Percentiles rank a stretch among this genome's conserved stretches.
Conservation (phyloP, 1,140 invertebrate species). For the Sitodiplosis mosellana region DNA sequence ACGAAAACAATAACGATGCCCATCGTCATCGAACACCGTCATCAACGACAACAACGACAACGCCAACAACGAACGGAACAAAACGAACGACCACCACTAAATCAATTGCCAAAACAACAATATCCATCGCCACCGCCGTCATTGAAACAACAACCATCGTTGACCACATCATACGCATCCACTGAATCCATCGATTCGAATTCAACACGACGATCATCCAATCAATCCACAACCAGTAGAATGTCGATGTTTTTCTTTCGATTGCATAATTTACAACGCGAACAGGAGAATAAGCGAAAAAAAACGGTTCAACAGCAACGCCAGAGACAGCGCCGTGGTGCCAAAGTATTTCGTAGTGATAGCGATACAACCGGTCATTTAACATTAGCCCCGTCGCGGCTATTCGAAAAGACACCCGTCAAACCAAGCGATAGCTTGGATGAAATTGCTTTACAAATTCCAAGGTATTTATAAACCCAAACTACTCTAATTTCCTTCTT, state of each 20-base stretch:
- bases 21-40: too few relatives aligned
- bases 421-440: conserved; percentile 73
- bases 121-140: too few relatives aligned
- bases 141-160: too few relatives aligned
- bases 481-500: too few relatives aligned
- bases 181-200: too few relatives aligned
- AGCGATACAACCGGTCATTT: conserved; percentile 28
- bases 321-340: conserved; percentile 28
- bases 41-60: too few relatives aligned
- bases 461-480: conserved; percentile 47
- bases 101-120: too few relatives aligned
- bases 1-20: too few relatives aligned
- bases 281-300: conserved; percentile 46
- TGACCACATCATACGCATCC: too few relatives aligned
- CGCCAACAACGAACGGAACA: too few relatives aligned
- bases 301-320: conserved; percentile 32
- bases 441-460: conserved; percentile 79
- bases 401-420: conserved; percentile 65
- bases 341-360: conserved; percentile 27
- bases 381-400: conserved; percentile 50
- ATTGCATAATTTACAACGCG: conserved; percentile 69
- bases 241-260: conserved; percentile 94
- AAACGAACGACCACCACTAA: too few relatives aligned
- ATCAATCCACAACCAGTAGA: conserved; percentile 19
- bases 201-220: too few relatives aligned